Percentiles rank a stretch among this genome's conserved stretches.
phyloP scores from a whole-genome alignment of 2,113 vertebrate species.

The Peromyscus californicus region DNA sequence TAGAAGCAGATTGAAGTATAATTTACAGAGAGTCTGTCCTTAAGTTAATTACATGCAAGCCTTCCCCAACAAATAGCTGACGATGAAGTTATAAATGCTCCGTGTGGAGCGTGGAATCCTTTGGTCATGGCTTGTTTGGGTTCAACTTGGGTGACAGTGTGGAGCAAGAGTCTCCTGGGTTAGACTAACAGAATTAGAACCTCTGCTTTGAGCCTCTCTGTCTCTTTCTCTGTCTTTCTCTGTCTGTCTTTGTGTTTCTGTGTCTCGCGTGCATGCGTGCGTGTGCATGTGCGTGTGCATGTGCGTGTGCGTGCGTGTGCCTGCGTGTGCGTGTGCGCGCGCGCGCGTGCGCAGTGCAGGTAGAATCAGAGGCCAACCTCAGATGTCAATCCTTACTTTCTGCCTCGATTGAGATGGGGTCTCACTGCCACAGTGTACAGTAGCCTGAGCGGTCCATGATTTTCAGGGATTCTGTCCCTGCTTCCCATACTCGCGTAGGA shows the following conservation, averaged over 20 bases:
- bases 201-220: not conserved
- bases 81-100: conserved; percentile 44
- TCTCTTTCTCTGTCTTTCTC: not conserved
- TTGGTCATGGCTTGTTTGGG: not conserved
- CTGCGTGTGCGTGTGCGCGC: too few relatives aligned
- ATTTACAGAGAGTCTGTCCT: conserved; percentile 82
- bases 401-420: not conserved
- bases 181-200: not conserved
- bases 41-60: conserved; percentile 85
- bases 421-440: too few relatives aligned
- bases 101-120: not conserved
- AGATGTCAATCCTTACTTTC: not conserved
- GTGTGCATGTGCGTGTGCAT: too few relatives aligned
- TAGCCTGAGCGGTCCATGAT: not conserved
- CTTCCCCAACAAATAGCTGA: conserved; percentile 71
- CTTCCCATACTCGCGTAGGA: not conserved
- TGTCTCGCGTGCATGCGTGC: not conserved
- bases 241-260: not conserved
- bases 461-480: not conserved
- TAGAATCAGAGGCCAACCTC: not conserved
- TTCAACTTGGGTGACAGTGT: not conserved
- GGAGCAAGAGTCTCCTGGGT: not conserved
- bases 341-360: not conserved
- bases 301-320: not conserved
- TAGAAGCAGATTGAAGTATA: conserved; percentile 74